Percentiles rank a stretch among this genome's conserved stretches.
Evolutionary conservation across 2,797 vertebrate species (phyloP).

Genomic region (Cynodonichthys magdalenae): DNA sequence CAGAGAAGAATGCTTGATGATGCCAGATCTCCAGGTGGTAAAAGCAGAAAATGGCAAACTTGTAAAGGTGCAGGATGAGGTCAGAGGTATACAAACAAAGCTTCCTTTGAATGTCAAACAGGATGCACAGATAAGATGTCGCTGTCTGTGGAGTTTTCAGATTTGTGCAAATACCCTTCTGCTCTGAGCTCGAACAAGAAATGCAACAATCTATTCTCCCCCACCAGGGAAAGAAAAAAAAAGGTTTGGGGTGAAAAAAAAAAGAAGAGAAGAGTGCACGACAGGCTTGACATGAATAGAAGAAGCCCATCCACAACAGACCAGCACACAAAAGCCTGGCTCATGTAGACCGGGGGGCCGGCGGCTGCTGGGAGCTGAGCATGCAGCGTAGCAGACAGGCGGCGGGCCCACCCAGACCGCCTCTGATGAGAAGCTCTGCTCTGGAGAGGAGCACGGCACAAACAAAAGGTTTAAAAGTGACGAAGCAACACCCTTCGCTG

Average conservation of each 20-base stretch:
- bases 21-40: too few species aligned
- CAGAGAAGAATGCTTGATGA: too few species aligned
- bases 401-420: slow-evolving; percentile 72
- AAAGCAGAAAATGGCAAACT: too few species aligned
- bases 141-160: neutral
- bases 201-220: slow-evolving; percentile 14
- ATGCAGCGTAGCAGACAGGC: slow-evolving; percentile 55
- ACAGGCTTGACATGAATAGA: slow-evolving; percentile 53
- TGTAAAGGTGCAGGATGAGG: slow-evolving; percentile 4
- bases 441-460: slow-evolving; percentile 45
- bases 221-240: neutral
- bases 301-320: slow-evolving; percentile 50
- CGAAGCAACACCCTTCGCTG: slow-evolving; percentile 50
- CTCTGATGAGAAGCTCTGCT: slow-evolving; percentile 58
- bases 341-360: slow-evolving; percentile 55
- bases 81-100: slow-evolving; percentile 18
- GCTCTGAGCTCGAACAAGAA: slow-evolving; percentile 10
- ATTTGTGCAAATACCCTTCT: slow-evolving; percentile 6
- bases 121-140: neutral
- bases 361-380: slow-evolving; percentile 67
- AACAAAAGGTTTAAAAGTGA: slow-evolving; percentile 66
- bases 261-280: slow-evolving; percentile 30
- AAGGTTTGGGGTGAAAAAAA: neutral
- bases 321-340: slow-evolving; percentile 68
- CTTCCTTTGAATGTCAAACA: slow-evolving; percentile 27